Evolutionary conservation across 1,140 invertebrate species (phyloP).

Genomic region (Macrostomum lignano): DNA sequence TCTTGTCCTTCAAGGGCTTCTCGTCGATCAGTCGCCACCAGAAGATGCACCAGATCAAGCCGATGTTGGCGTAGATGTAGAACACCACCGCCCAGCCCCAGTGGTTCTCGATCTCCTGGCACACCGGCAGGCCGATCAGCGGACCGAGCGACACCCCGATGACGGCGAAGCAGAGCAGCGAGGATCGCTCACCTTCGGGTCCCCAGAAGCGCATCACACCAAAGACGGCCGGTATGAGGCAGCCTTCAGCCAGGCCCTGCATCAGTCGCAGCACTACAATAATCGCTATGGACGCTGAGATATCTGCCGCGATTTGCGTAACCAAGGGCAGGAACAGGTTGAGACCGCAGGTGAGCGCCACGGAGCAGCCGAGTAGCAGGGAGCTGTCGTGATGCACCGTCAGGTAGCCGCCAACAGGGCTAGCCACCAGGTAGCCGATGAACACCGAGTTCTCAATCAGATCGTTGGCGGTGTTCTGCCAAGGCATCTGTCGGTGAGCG

Average conservation of each 20-base stretch:
- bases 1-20: neutral
- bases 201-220: neutral
- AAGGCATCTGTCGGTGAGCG: neutral
- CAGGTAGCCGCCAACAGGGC: constrained; percentile 1
- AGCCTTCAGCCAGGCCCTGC: constrained; percentile 1
- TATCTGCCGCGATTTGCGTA: neutral
- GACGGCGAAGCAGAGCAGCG: neutral
- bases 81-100: constrained; percentile 2
- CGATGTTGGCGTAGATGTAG: constrained; percentile 1
- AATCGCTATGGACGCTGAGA: neutral
- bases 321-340: constrained; percentile 1
- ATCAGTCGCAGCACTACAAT: neutral
- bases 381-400: neutral
- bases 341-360: neutral
- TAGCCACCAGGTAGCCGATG: neutral
- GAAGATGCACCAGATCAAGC: constrained; percentile 3
- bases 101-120: neutral
- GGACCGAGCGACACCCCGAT: constrained; percentile 2
- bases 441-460: constrained; percentile 2
- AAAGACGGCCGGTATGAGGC: constrained; percentile 1
- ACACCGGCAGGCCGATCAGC: neutral
- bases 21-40: constrained; percentile 1
- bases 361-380: neutral
- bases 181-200: neutral
- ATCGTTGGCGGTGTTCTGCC: neutral